Evolutionary conservation across 2,113 vertebrate species (phyloP).

Genomic region (Heterotilapia buettikoferi): DNA sequence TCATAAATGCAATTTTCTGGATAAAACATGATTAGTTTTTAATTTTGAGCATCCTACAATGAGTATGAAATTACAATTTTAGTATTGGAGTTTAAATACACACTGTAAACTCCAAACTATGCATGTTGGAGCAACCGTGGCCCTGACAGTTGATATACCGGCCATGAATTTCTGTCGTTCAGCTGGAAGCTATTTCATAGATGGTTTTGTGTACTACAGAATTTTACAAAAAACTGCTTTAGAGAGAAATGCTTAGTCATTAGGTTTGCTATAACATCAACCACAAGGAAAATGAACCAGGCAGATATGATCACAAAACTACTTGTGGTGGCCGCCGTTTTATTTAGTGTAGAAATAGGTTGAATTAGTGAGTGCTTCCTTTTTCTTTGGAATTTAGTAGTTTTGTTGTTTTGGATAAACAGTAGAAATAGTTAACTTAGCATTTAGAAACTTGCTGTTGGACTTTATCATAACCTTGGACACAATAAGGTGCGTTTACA

Average conservation of each 20-base stretch:
- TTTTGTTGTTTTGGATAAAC: background rate
- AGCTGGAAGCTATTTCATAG: constrained; percentile 26
- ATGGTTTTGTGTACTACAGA: background rate
- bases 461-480: background rate
- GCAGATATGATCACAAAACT: background rate
- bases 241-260: no score
- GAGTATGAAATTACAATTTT: background rate
- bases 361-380: background rate
- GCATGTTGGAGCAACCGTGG: constrained; percentile 27
- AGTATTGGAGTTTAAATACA: background rate
- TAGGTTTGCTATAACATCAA: no score
- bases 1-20: background rate
- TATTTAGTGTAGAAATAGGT: background rate
- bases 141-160: constrained; percentile 64
- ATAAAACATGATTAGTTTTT: background rate
- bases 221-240: no score
- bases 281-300: no score
- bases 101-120: background rate
- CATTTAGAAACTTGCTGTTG: background rate
- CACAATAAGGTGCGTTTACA: background rate
- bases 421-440: background rate
- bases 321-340: fast-evolving
- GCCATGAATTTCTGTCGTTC: constrained; percentile 54
- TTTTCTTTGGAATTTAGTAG: background rate
- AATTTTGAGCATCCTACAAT: background rate